A percentile compares a stretch with the other conserved stretches of the same genome.
These are phyloP conservation scores for Spheniscus mendiculus DNA, from an alignment of 2,113 vertebrate genomes.

Conservation along the genomic window DNA sequence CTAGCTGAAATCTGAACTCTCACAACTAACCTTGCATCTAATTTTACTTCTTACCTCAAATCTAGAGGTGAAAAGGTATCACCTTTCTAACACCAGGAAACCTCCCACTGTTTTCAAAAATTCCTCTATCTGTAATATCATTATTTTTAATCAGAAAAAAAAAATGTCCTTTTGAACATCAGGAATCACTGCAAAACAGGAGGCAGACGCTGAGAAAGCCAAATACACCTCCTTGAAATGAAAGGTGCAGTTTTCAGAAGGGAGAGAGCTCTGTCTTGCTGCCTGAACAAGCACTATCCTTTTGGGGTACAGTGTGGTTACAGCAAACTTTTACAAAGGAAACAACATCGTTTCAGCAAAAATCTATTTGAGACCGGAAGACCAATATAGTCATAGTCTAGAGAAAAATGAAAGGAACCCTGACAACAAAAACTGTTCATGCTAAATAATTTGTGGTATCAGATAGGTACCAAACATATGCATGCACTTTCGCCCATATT, in stretches of 20 bases:
- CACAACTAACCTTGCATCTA: neutral
- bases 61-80: neutral
- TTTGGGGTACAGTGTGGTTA: neutral
- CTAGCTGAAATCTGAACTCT: neutral
- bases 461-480: neutral
- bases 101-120: neutral
- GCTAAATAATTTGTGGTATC: neutral
- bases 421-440: neutral
- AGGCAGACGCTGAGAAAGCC: neutral
- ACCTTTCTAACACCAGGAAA: neutral
- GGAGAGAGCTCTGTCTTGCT: neutral
- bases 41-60: neutral
- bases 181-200: neutral
- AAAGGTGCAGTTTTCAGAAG: neutral
- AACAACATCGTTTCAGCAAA: neutral
- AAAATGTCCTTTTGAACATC: neutral
- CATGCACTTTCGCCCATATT: neutral
- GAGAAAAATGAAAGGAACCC: too few relatives aligned
- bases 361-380: neutral
- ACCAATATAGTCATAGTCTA: neutral
- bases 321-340: neutral
- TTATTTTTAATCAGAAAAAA: neutral
- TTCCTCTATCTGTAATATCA: neutral
- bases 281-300: neutral
- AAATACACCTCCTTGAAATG: neutral